Evolutionary conservation across 2,113 vertebrate species (phyloP).

Genomic region (Nerophis lumbriciformis): DNA sequence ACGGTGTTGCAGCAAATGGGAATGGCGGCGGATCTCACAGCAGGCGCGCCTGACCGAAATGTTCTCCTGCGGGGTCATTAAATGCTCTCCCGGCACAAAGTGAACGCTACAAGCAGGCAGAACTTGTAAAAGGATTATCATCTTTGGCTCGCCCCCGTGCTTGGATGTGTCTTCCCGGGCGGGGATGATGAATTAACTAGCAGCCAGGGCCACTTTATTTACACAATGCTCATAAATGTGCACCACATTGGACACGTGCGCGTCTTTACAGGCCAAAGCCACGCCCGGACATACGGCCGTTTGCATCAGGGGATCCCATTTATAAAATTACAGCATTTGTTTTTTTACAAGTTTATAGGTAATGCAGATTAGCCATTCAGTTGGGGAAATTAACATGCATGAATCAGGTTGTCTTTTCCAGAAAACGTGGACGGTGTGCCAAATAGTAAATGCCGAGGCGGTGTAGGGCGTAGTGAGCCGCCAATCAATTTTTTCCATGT

Average conservation of each 20-base stretch:
- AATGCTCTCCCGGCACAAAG: slow-evolving; percentile 22
- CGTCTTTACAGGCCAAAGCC: not conserved
- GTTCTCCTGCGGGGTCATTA: slow-evolving; percentile 19
- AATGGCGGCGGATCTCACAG: not conserved
- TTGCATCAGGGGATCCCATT: too few species aligned
- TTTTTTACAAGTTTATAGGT: too few species aligned
- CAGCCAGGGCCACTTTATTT: slow-evolving; percentile 6
- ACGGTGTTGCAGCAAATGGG: slow-evolving; percentile 5
- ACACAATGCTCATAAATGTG: slow-evolving; percentile 2
- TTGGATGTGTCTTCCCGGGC: slow-evolving; percentile 6
- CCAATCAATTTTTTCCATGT: too few species aligned
- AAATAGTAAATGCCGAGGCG: too few species aligned
- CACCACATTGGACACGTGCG: not conserved
- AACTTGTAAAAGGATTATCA: slow-evolving; percentile 24
- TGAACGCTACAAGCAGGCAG: slow-evolving; percentile 13
- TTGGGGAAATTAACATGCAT: too few species aligned
- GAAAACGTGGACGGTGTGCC: too few species aligned
- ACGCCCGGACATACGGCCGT: not conserved
- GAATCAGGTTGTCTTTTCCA: too few species aligned
- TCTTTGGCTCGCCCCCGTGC: slow-evolving; percentile 12
- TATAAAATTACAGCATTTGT: too few species aligned
- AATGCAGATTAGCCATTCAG: too few species aligned
- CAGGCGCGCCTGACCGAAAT: not conserved
- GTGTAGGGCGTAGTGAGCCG: too few species aligned
- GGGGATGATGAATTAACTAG: slow-evolving; percentile 17